phyloP scores from a whole-genome alignment of 2,797 vertebrate species.

The Psittacula derbiana region DNA sequence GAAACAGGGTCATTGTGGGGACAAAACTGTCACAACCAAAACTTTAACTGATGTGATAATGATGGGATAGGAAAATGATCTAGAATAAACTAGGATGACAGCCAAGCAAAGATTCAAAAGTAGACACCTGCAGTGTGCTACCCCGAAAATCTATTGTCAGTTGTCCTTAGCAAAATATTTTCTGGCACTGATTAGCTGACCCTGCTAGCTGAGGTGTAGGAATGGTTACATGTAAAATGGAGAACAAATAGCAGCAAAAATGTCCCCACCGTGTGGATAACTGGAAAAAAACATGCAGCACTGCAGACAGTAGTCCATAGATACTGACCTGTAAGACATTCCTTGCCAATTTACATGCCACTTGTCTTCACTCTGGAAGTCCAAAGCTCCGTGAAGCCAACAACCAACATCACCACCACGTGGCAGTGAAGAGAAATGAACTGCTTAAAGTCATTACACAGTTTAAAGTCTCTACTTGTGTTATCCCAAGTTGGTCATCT shows the following conservation, averaged over 20 bases:
- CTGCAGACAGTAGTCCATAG: rapidly evolving
- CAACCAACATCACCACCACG: slow-evolving; percentile 5
- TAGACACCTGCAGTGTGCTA: neutral
- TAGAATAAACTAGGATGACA: neutral
- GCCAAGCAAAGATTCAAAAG: neutral
- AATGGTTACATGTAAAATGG: neutral
- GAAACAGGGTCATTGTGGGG: neutral
- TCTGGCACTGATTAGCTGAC: neutral
- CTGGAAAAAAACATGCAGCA: neutral
- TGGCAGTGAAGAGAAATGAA: neutral
- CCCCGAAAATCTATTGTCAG: neutral
- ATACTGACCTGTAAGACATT: neutral
- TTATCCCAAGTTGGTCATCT: neutral
- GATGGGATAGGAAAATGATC: neutral
- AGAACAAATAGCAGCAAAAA: neutral
- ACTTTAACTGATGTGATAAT: neutral
- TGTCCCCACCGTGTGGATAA: neutral
- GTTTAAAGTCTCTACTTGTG: rapidly evolving
- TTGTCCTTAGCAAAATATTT: neutral
- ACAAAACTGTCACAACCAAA: neutral
- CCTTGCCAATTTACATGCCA: neutral
- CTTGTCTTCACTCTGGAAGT: neutral
- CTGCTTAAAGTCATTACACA: rapidly evolving
- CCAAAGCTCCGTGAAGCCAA: neutral
- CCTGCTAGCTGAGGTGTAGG: neutral